Evolutionary conservation across 2,113 vertebrate species (phyloP).

Genomic region (Budorcas taxicolor): DNA sequence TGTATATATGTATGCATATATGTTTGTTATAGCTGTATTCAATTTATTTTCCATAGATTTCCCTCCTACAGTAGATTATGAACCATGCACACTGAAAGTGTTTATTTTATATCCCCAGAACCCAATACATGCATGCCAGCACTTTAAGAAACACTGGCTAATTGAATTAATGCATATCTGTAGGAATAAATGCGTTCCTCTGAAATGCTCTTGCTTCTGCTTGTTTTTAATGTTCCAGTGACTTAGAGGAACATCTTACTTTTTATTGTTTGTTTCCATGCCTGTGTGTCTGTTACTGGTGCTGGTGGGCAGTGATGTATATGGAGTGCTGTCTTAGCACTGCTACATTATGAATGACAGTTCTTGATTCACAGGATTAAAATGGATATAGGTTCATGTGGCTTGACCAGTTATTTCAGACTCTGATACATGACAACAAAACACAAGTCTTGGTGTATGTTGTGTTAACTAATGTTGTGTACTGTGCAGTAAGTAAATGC

Average conservation of each 20-base stretch:
- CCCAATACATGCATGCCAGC: not conserved
- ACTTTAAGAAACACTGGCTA: not conserved
- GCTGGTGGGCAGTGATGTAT: not conserved
- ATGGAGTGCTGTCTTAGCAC: not conserved
- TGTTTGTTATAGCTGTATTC: not conserved
- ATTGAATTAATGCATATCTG: not conserved
- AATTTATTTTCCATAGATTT: not conserved
- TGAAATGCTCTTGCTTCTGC: not conserved
- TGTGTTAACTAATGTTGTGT: not conserved
- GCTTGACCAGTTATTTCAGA: not conserved
- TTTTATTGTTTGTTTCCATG: not conserved
- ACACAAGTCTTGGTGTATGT: not conserved
- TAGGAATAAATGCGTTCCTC: not conserved
- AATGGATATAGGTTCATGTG: not conserved
- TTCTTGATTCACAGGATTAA: not conserved
- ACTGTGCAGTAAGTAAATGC: not conserved
- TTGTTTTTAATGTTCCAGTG: not conserved
- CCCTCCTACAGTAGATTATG: not conserved
- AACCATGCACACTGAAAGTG: not conserved
- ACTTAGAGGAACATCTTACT: slow-evolving; percentile 2
- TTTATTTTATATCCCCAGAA: not conserved
- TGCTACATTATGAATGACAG: not conserved
- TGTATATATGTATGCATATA: not conserved
- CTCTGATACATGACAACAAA: slow-evolving; percentile 27
- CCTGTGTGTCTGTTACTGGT: not conserved